phyloP scores from a whole-genome alignment of 37 sponge, comb jelly and placozoan genomes.

The Cladorhizidae sp. region DNA sequence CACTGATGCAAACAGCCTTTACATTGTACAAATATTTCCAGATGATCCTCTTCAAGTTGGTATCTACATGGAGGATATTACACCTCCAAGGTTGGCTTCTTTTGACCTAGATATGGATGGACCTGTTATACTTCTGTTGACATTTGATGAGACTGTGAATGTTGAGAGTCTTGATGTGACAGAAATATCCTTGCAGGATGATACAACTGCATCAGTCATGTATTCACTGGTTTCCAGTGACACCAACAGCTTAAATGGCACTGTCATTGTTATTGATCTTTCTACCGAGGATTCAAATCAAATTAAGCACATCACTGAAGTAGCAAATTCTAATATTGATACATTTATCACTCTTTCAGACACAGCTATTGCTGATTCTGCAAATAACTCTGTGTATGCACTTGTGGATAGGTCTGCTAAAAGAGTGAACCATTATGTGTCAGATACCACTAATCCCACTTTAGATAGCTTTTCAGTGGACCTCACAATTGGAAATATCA shows the following conservation, averaged over 20 bases:
- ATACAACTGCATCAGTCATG: slow-evolving; percentile 20
- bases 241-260: slow-evolving; percentile 55
- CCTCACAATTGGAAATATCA: slow-evolving; percentile 63
- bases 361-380: slow-evolving; percentile 64
- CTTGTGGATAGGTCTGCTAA: slow-evolving; percentile 38
- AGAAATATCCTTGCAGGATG: slow-evolving; percentile 67
- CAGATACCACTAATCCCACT: slow-evolving; percentile 81
- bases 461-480: slow-evolving; percentile 65
- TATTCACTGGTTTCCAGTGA: slow-evolving; percentile 44
- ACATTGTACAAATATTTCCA: slow-evolving; percentile 42
- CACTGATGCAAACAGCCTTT: slow-evolving; percentile 64
- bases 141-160: slow-evolving; percentile 87
- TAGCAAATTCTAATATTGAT: slow-evolving; percentile 59
- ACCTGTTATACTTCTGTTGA: slow-evolving; percentile 52
- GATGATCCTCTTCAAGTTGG: slow-evolving; percentile 30
- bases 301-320: slow-evolving; percentile 43
- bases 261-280: slow-evolving; percentile 54
- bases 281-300: slow-evolving; percentile 70
- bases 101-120: slow-evolving; percentile 80
- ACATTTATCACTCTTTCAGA: slow-evolving; percentile 62
- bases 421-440: slow-evolving; percentile 29
- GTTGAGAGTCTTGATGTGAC: slow-evolving; percentile 44
- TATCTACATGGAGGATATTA: slow-evolving; percentile 41
- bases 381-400: slow-evolving; percentile 43
- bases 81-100: slow-evolving; percentile 42